Base-by-base conservation (phyloP, 2,113 vertebrate genomes). In the Herpailurus yagouaroundi region DNA sequence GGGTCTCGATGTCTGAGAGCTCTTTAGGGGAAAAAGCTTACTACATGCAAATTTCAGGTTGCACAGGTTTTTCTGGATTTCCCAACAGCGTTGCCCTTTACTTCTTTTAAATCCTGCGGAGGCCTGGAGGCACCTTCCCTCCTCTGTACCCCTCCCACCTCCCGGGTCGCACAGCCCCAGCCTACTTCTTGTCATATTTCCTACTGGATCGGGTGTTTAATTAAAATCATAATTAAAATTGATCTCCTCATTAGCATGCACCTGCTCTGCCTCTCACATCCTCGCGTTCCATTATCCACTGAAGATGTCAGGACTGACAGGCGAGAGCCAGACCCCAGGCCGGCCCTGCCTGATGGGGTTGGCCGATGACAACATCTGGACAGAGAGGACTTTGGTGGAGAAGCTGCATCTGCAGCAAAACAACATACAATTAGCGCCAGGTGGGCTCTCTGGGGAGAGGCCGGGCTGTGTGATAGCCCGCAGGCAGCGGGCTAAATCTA, bases 141-240 rank as follows among this genome's bases (percentile, higher is more conserved):
- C 1, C 77, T 0, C 29, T 0, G 48, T 16, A 23, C 48, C 36
- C 36, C 84, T 89, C 81, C 93, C 80, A 89, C 69, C 97, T 95
- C 19, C 88, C 98, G 92, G 97, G 98, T 98, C 98, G 97, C 96
- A 97, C 81, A 94, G 98, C 98, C 98, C 97, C 97, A 98, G 97
- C 98, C 98, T 97, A 98, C 88, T 95, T 97, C 98, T 99, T 99
- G 98, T 99, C 99, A 98, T 98, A 98, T 99, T 99, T 99, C 99
- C 99, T 99, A 98, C 99, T 80, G 99, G 98, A 99, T 99, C 96
- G 99, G 99, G 99, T 98, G 98, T 99, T 99, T 99, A 99, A 99
- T 99, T 99, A 99, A 99, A 99, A 99, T 99, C 98, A 98, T 99
- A 99, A 99, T 99, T 99, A 99, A 99, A 99, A 99, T 99, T 99